Evolutionary conservation across 2,888 invertebrate species (phyloP).

Genomic region (Oscheius myriophilus): DNA sequence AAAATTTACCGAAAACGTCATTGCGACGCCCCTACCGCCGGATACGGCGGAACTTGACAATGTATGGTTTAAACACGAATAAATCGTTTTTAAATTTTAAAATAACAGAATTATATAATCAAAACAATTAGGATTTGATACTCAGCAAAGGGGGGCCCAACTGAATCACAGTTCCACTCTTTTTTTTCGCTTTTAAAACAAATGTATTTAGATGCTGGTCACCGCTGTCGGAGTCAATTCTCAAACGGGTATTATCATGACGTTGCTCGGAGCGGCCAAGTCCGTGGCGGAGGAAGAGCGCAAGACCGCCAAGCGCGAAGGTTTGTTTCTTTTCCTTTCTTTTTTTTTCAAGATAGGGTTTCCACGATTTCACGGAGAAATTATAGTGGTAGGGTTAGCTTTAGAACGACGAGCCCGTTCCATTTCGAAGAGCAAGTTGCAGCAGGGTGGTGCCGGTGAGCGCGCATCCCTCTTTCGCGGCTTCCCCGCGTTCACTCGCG

Average conservation of each 20-base stretch:
- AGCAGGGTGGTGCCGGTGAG: conserved; percentile 29
- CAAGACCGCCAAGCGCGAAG: conserved; percentile 64
- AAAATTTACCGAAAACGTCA: no score
- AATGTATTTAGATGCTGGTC: conserved; percentile 61
- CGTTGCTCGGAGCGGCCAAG: conserved; percentile 69
- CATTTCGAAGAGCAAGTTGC: conserved; percentile 24
- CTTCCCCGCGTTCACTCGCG: neutral
- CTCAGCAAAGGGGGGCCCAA: no score
- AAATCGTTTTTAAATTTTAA: no score
- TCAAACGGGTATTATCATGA: conserved; percentile 71
- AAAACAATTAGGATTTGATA: no score
- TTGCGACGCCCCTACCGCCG: no score
- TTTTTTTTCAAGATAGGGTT: neutral
- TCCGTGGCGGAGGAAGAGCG: conserved; percentile 65
- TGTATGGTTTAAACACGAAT: no score
- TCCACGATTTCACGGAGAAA: neutral
- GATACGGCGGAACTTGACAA: no score
- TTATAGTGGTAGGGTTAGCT: conserved; percentile 10
- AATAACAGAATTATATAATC: no score
- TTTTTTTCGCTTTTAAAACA: no score
- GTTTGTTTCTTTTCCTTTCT: conserved; percentile 36
- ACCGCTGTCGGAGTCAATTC: conserved; percentile 69
- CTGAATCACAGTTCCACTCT: no score
- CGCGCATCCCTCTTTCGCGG: conserved; percentile 21
- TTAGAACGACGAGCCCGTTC: conserved; percentile 29